phyloP scores from a whole-genome alignment of 2,113 vertebrate species.

The Chaenocephalus aceratus region DNA sequence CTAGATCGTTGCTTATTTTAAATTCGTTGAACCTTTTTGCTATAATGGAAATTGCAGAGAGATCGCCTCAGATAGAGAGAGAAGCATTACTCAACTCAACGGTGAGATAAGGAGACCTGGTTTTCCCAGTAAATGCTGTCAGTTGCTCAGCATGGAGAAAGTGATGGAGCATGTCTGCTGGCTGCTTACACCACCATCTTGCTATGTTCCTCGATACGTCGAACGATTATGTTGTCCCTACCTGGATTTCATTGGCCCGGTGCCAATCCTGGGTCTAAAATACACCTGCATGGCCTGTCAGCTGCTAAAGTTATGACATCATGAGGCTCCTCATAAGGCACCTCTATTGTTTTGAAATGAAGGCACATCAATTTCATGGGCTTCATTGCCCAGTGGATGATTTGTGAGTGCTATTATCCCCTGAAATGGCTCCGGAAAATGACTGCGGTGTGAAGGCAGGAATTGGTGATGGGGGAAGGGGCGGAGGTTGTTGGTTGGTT shows the following conservation, averaged over 20 bases:
- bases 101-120: slow-evolving; percentile 39
- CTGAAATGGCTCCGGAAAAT: slow-evolving; percentile 76
- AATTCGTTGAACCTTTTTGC: slow-evolving; percentile 4
- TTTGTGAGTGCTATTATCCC: slow-evolving; percentile 83
- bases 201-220: slow-evolving; percentile 28
- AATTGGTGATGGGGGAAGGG: slow-evolving; percentile 10
- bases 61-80: slow-evolving; percentile 14
- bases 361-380: slow-evolving; percentile 80
- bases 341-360: slow-evolving; percentile 84
- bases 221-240: slow-evolving; percentile 74
- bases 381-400: slow-evolving; percentile 74
- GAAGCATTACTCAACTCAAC: slow-evolving; percentile 20
- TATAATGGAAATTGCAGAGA: neutral
- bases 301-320: slow-evolving; percentile 80
- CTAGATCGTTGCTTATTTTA: neutral
- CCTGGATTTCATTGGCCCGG: slow-evolving; percentile 38
- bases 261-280: slow-evolving; percentile 49
- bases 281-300: slow-evolving; percentile 72
- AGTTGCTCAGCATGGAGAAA: neutral
- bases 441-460: slow-evolving; percentile 61
- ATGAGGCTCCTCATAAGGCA: slow-evolving; percentile 79
- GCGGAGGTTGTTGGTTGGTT: neutral
- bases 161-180: slow-evolving; percentile 61
- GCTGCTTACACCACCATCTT: slow-evolving; percentile 35
- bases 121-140: slow-evolving; percentile 42